Percentiles rank a stretch among this genome's conserved stretches.
Evolutionary conservation across 1,140 invertebrate species (phyloP).

Genomic region (Drosophila nebulosa): DNA sequence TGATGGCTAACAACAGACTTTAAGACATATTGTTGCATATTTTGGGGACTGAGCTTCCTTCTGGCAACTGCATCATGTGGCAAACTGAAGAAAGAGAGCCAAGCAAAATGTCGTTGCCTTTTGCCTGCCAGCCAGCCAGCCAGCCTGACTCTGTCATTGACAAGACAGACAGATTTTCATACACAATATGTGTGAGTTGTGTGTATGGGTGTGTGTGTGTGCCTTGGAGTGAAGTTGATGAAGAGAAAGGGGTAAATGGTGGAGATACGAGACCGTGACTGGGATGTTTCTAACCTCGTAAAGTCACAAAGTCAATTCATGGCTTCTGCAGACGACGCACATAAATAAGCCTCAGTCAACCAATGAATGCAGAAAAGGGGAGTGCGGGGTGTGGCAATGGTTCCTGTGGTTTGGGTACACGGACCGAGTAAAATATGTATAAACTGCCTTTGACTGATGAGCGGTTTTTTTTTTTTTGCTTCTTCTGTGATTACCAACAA

Average conservation of each 20-base stretch:
- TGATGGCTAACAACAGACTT: conserved; percentile 37
- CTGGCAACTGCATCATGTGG: conserved; percentile 64
- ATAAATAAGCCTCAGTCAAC: conserved; percentile 62
- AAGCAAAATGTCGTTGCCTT: conserved; percentile 44
- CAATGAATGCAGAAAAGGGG: conserved; percentile 21
- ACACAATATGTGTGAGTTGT: background rate
- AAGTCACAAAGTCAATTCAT: conserved; percentile 69
- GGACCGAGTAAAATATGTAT: background rate
- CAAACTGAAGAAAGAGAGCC: conserved; percentile 37
- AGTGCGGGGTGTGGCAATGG: too few species aligned
- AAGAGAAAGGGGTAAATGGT: background rate
- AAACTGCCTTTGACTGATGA: conserved; percentile 54
- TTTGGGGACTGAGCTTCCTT: conserved; percentile 7
- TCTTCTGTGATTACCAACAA: background rate
- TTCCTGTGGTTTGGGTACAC: background rate
- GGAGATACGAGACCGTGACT: conserved; percentile 8
- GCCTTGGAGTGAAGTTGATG: background rate
- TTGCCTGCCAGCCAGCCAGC: background rate
- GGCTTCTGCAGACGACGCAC: conserved; percentile 62
- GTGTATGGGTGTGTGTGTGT: background rate
- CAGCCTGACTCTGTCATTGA: conserved; percentile 42
- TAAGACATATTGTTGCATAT: conserved; percentile 59
- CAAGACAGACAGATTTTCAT: conserved; percentile 39
- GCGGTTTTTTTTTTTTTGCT: too few species aligned
- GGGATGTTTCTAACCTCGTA: conserved; percentile 34